phyloP scores from a whole-genome alignment of 2,888 invertebrate genomes.

The Trachelus stipa region DNA sequence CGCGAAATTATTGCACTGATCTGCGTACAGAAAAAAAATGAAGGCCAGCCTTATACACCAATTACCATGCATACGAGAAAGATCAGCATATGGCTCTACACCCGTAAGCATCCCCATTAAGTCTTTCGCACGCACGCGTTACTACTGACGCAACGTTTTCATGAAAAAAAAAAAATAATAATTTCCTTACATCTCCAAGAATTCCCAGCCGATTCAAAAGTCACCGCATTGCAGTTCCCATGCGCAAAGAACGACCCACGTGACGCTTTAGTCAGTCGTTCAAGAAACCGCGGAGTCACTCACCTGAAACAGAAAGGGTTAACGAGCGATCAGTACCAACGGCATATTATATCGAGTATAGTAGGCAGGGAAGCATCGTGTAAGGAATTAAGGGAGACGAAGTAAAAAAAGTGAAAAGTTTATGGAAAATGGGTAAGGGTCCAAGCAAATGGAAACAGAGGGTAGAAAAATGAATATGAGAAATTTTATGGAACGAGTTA shows the following conservation, averaged over 20 bases:
- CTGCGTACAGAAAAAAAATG: background rate
- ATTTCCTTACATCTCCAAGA: background rate
- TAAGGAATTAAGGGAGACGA: background rate
- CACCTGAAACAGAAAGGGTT: background rate
- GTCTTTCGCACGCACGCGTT: background rate
- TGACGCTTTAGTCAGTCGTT: background rate
- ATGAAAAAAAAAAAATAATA: background rate
- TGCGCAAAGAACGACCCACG: background rate
- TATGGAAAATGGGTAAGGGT: too few relatives aligned
- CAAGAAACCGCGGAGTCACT: background rate
- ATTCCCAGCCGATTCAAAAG: background rate
- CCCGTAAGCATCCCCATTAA: background rate
- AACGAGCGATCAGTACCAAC: background rate
- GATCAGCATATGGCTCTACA: background rate
- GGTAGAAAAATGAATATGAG: too few relatives aligned
- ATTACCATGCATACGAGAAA: background rate
- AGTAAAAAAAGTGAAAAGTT: background rate
- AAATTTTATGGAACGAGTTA: too few relatives aligned
- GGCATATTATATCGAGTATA: background rate
- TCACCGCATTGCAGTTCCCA: background rate
- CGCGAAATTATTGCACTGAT: background rate
- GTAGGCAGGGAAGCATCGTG: background rate
- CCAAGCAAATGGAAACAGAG: too few relatives aligned
- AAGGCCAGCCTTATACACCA: background rate
- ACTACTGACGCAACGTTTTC: background rate